Percentiles rank a stretch among this genome's conserved stretches.
phyloP scores from a whole-genome alignment of 2,797 vertebrate genomes.

The Acestrorhynchus altus region DNA sequence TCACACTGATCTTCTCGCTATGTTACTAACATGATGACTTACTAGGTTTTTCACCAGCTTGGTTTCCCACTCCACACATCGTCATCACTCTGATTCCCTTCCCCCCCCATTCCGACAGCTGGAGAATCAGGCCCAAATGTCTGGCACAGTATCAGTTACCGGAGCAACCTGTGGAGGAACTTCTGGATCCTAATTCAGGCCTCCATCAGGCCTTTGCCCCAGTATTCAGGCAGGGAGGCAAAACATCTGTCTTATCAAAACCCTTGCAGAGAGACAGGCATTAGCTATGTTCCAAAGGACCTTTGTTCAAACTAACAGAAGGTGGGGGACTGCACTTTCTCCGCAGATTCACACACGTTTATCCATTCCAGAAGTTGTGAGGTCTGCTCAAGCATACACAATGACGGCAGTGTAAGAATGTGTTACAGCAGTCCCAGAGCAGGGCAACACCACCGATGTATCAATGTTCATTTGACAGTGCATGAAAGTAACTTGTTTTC shows the following conservation, averaged over 20 bases:
- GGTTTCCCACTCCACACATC: slow-evolving; percentile 63
- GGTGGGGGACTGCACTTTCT: slow-evolving; percentile 44
- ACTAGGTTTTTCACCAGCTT: slow-evolving; percentile 73
- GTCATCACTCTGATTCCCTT: slow-evolving; percentile 65
- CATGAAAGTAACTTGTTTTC: not conserved
- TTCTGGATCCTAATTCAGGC: slow-evolving; percentile 49
- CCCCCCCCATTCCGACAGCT: slow-evolving; percentile 74
- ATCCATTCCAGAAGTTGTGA: slow-evolving; percentile 42
- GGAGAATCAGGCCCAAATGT: slow-evolving; percentile 80
- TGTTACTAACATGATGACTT: slow-evolving; percentile 71
- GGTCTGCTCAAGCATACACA: slow-evolving; percentile 37
- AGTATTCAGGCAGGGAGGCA: slow-evolving; percentile 53
- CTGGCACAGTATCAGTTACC: slow-evolving; percentile 70
- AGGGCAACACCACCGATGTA: slow-evolving; percentile 15
- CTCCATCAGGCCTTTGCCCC: slow-evolving; percentile 66
- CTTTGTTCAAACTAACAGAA: slow-evolving; percentile 54
- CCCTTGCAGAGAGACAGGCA: slow-evolving; percentile 43
- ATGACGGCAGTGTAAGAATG: slow-evolving; percentile 18
- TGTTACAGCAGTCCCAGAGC: not conserved
- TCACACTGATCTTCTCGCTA: slow-evolving; percentile 73
- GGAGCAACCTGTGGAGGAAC: slow-evolving; percentile 39
- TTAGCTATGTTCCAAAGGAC: slow-evolving; percentile 43
- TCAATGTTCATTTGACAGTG: not conserved
- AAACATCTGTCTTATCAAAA: slow-evolving; percentile 56
- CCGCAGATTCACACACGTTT: slow-evolving; percentile 52